Conservation (phyloP, 2,888 invertebrate genomes). For the Pachliopta kotzebuea region DNA sequence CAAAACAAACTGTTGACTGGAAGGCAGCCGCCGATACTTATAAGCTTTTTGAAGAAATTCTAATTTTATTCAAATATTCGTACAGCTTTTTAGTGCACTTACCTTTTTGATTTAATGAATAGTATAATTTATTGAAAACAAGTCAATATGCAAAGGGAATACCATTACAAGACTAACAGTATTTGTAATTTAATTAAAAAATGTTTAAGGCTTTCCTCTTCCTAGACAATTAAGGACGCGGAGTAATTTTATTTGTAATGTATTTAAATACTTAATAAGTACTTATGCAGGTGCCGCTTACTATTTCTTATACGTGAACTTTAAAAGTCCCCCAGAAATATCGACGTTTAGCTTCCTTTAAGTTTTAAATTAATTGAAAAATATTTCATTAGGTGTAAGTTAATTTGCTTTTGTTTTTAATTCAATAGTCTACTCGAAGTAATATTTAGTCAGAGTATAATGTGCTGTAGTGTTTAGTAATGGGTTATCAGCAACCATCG, state of each 20-base stretch:
- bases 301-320: too few species aligned
- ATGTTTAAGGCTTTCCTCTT: not conserved
- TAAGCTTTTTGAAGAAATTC: not conserved
- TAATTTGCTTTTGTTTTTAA: too few species aligned
- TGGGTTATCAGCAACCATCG: too few species aligned
- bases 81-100: not conserved
- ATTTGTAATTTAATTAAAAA: not conserved
- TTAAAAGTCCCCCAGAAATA: too few species aligned
- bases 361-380: too few species aligned
- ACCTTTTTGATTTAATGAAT: not conserved
- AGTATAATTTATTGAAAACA: slow-evolving; percentile 2
- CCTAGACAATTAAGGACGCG: not conserved
- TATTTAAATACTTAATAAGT: not conserved
- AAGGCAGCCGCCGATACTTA: not conserved
- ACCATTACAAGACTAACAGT: not conserved
- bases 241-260: not conserved
- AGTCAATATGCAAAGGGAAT: slow-evolving; percentile 3
- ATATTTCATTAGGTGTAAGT: too few species aligned
- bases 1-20: not conserved
- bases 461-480: too few species aligned
- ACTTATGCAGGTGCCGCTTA: too few species aligned
- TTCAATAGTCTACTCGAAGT: too few species aligned
- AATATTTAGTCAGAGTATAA: too few species aligned
- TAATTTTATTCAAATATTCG: not conserved
- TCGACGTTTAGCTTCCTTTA: too few species aligned